These are phyloP conservation scores for Cynocephalus volans DNA, from an alignment of 2,113 vertebrate species.

Conservation along the genomic window DNA sequence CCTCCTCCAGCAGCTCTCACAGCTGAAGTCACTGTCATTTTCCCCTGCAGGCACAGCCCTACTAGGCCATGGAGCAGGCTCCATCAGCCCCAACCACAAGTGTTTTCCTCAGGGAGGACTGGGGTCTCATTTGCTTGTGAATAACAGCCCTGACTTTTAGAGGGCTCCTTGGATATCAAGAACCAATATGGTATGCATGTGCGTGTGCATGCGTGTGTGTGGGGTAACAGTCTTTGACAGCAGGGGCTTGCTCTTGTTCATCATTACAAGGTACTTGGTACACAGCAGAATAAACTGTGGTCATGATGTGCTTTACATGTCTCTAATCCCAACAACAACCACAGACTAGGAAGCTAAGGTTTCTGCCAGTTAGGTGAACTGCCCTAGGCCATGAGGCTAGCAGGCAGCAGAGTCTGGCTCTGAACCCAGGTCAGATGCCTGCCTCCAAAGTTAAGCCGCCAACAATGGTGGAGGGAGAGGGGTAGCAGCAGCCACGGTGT, in stretches of 20 bases:
- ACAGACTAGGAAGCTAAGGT: not conserved
- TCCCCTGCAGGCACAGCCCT: not conserved
- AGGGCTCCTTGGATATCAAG: not conserved
- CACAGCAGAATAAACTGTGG: not conserved
- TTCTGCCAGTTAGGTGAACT: not conserved
- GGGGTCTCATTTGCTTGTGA: too few relatives aligned
- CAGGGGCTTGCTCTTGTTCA: not conserved
- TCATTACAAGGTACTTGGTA: not conserved
- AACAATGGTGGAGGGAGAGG: not conserved
- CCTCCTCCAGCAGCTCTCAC: not conserved
- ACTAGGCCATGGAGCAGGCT: not conserved
- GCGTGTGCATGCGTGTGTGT: not conserved
- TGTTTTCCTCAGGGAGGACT: too few relatives aligned
- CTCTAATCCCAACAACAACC: not conserved
- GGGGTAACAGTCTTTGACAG: accelerated
- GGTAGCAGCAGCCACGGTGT: not conserved
- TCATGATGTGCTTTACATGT: accelerated
- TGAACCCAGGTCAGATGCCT: not conserved
- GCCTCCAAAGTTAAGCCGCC: too few relatives aligned
- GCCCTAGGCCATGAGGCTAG: not conserved
- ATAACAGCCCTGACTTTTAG: not conserved
- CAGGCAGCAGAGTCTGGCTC: not conserved
- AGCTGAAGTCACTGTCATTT: not conserved
- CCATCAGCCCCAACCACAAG: not conserved
- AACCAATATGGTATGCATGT: not conserved